A percentile compares a stretch with the other conserved stretches of the same genome.
phyloP scores from a whole-genome alignment of 2,888 invertebrate genomes.

The Aleiodes testaceus region DNA sequence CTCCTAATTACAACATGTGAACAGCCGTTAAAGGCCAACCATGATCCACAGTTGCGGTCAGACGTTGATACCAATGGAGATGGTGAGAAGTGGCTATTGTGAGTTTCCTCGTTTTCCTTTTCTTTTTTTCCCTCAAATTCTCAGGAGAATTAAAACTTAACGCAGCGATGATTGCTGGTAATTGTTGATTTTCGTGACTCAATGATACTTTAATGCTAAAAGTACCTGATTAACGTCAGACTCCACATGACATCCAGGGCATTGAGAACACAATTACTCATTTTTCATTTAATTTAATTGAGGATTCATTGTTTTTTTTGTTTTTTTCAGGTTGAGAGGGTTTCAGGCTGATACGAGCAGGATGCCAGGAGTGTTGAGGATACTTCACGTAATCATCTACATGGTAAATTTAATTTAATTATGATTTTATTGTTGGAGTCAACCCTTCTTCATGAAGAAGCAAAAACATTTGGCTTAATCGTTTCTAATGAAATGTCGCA shows the following conservation, averaged over 20 bases:
- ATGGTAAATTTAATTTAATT: conserved; percentile 62
- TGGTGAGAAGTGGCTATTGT: background rate
- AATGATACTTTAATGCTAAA: background rate
- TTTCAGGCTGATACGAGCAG: conserved; percentile 71
- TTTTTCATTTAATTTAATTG: too few species aligned
- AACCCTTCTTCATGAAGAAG: too few species aligned
- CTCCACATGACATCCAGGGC: too few species aligned
- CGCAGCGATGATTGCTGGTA: conserved; percentile 52
- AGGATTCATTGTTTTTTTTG: conserved; percentile 39
- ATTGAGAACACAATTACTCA: too few species aligned
- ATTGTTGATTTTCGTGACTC: conserved; percentile 24
- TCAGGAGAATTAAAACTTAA: conserved; percentile 55
- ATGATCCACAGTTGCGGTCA: conserved; percentile 52
- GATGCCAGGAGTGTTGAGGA: conserved; percentile 72
- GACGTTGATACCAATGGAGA: background rate
- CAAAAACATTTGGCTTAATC: too few species aligned
- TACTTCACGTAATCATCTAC: conserved; percentile 71
- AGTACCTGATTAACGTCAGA: background rate
- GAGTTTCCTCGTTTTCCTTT: too few species aligned
- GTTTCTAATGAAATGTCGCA: conserved; percentile 70
- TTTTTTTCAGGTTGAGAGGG: conserved; percentile 56
- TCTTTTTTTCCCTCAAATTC: background rate
- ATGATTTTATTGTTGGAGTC: background rate
- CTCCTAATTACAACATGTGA: conserved; percentile 61
- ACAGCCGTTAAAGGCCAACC: conserved; percentile 60